phyloP scores from a whole-genome alignment of 2,113 vertebrate species.

The Cynocephalus volans region DNA sequence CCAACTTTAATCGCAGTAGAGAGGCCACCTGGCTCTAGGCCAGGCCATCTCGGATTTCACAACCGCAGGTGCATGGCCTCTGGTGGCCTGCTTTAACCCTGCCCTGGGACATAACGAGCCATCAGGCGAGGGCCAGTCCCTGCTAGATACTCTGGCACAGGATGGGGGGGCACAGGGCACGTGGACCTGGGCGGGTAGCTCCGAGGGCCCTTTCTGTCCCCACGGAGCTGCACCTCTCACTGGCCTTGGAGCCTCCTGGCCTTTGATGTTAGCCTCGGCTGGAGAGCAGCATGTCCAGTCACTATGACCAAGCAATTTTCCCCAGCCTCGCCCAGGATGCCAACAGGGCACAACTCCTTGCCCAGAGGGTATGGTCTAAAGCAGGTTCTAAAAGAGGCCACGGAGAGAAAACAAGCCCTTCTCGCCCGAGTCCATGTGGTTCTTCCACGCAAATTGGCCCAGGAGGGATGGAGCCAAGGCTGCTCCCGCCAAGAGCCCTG shows the following conservation, averaged over 20 bases:
- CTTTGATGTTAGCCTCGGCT: neutral
- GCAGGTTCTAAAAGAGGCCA: neutral
- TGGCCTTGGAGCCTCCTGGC: neutral
- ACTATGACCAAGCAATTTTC: constrained; percentile 22
- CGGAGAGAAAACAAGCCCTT: neutral
- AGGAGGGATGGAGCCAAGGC: fast-evolving
- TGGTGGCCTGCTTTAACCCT: neutral
- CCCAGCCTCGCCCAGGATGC: neutral
- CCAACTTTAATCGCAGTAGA: neutral
- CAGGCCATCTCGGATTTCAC: neutral
- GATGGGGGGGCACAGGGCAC: fast-evolving
- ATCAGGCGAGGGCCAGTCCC: neutral
- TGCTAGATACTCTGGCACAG: fast-evolving
- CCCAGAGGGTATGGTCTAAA: neutral
- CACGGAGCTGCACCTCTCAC: too few species aligned
- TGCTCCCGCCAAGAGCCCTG: fast-evolving
- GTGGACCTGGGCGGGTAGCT: fast-evolving
- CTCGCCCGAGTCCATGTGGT: fast-evolving
- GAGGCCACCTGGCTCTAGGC: neutral
- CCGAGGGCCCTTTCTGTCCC: too few species aligned
- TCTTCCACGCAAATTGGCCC: fast-evolving
- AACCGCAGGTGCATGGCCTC: fast-evolving
- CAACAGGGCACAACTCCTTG: neutral
- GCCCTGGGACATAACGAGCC: neutral
- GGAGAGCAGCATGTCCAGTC: neutral